These are phyloP conservation scores for Catocala nupta DNA, from an alignment of 2,888 invertebrate genomes.

Conservation along the genomic window DNA sequence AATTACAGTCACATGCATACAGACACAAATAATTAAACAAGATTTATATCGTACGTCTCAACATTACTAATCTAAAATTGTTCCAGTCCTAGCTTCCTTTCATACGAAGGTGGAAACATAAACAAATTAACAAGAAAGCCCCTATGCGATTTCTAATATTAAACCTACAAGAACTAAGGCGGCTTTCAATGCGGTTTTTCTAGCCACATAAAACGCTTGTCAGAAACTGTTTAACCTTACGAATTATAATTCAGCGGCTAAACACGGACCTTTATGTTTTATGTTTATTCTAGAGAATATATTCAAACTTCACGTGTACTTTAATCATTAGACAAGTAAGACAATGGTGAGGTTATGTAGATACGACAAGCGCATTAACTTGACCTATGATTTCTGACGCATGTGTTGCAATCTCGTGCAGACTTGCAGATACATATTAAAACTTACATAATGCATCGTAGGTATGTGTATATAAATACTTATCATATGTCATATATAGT, in stretches of 20 bases:
- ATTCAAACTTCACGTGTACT: neutral
- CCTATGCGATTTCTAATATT: conserved; percentile 15
- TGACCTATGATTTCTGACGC: conserved; percentile 28
- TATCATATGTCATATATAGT: too few relatives aligned
- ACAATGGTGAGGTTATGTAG: conserved; percentile 5
- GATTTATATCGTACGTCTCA: too few relatives aligned
- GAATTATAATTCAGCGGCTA: neutral
- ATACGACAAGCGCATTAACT: conserved; percentile 13
- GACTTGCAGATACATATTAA: too few relatives aligned
- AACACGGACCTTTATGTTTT: neutral
- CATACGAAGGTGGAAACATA: too few relatives aligned
- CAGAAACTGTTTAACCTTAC: neutral
- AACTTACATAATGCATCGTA: too few relatives aligned
- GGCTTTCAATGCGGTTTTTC: conserved; percentile 19
- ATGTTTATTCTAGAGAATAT: neutral
- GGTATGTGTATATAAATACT: too few relatives aligned
- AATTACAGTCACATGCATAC: too few relatives aligned
- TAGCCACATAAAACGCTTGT: conserved; percentile 20
- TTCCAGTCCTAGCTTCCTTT: too few relatives aligned
- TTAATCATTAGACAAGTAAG: neutral
- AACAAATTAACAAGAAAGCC: conserved; percentile 1
- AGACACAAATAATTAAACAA: too few relatives aligned
- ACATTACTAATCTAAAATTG: too few relatives aligned
- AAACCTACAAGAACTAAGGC: conserved; percentile 13
- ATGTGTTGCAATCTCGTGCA: conserved; percentile 12